Base-by-base conservation (phyloP, 2,797 vertebrate genomes). In the Muscicapa striata region DNA sequence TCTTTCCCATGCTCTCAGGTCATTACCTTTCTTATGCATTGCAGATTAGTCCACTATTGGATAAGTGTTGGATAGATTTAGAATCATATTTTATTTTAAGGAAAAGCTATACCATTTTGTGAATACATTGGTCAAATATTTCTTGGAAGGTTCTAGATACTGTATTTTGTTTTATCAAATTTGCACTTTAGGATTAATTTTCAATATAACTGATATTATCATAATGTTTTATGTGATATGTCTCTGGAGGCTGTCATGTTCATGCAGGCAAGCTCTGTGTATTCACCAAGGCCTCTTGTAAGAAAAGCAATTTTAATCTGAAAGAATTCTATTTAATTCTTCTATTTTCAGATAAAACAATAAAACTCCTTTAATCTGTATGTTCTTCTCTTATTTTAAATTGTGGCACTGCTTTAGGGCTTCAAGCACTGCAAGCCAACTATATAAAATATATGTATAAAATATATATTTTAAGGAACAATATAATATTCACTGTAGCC, bases 271-370 rank as follows among this genome's bases (percentile, higher is more conserved):
- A 90, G 38, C 13, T 34, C 14, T 43, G 20, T 51, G 2, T 46
- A 36, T 45, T 52, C 24, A 36, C 15, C 16, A 48, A 61, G 22
- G 8, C 16, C 8, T 64, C 32, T 81, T 46, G n/a, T 46, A 78
- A 78, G n/a, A 3, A 61, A 82, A 80, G 5, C 9, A 75, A 46
- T 80, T 91, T 87, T 84, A 29, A 84, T 90, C 16, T 67, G 18
- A 87, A 93, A 77, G 10, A 58, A 62, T 36, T 55, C 14, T 32
- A 32, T 48, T 62, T 36, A 43, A 63, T 46, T 52, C 20, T 64
- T 87, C 36, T 92, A 43, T 87, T 87, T 89, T 77, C 82, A 83
- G 41, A 18, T 32, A 83, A 83, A 82, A 73, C n/a, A 73, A 48
- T 63, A 52, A 51, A 38, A 67, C 40, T 77, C 30, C 2, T 94